phyloP scores from a whole-genome alignment of 2,888 invertebrate genomes.

The Perizoma affinitatum region DNA sequence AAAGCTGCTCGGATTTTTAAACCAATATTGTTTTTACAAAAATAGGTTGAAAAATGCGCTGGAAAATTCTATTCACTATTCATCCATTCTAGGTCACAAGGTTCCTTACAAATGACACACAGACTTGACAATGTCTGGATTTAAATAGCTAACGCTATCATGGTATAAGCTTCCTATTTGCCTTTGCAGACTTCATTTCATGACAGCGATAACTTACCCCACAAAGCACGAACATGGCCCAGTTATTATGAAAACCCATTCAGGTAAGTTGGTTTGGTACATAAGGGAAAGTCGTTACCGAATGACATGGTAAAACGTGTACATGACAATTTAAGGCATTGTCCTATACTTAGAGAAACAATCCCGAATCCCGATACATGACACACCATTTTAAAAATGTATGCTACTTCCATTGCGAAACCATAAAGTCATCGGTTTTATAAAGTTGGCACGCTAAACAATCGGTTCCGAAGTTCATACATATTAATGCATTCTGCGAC shows the following conservation, averaged over 20 bases:
- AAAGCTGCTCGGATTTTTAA: slow-evolving; percentile 28
- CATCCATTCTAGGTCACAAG: slow-evolving; percentile 26
- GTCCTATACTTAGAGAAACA: slow-evolving; percentile 16
- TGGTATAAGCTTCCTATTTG: slow-evolving; percentile 22
- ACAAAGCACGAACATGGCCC: slow-evolving; percentile 18
- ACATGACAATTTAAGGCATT: slow-evolving; percentile 7
- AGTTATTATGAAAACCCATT: slow-evolving; percentile 18
- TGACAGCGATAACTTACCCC: slow-evolving; percentile 20
- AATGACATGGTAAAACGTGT: slow-evolving; percentile 12
- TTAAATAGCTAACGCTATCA: slow-evolving; percentile 25
- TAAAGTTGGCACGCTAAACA: slow-evolving; percentile 51
- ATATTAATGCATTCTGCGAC: slow-evolving; percentile 65
- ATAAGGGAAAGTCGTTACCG: slow-evolving; percentile 9
- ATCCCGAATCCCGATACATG: slow-evolving; percentile 21
- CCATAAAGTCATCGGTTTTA: slow-evolving; percentile 42
- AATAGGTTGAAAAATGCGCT: slow-evolving; percentile 26
- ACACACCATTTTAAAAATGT: slow-evolving; percentile 32
- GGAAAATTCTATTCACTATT: slow-evolving; percentile 24
- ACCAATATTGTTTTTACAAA: slow-evolving; percentile 30
- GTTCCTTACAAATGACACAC: slow-evolving; percentile 28
- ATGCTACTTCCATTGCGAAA: slow-evolving; percentile 37
- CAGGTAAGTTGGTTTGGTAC: slow-evolving; percentile 7
- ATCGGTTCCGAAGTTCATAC: slow-evolving; percentile 54
- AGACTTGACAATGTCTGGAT: slow-evolving; percentile 31
- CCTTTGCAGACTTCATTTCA: slow-evolving; percentile 19